These are phyloP conservation scores for Zaprionus ornatus DNA, from an alignment of 1,140 invertebrate genomes.

Conservation along the genomic window DNA sequence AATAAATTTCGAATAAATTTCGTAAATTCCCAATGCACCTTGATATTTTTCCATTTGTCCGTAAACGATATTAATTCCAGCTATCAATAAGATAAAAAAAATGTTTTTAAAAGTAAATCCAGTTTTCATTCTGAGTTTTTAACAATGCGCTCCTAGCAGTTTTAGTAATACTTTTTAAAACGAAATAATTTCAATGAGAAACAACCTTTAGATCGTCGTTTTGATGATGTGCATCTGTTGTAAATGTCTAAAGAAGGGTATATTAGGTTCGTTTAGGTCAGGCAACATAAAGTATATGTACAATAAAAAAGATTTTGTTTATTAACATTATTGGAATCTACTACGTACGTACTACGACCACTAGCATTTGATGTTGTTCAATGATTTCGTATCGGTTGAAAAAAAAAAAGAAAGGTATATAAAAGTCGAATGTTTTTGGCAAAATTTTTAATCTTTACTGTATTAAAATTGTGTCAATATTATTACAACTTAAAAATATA, in stretches of 20 bases:
- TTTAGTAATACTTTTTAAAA: constrained; percentile 1
- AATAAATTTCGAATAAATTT: background rate
- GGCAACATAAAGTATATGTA: background rate
- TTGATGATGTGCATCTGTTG: background rate
- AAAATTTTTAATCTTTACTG: constrained; percentile 6
- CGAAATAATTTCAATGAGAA: background rate
- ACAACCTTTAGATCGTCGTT: background rate
- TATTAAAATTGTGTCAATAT: constrained; percentile 67
- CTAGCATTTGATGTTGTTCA: background rate
- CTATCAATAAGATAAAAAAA: constrained; percentile 25
- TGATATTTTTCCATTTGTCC: constrained; percentile 33
- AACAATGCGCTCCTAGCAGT: constrained; percentile 6
- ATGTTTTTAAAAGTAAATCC: constrained; percentile 23
- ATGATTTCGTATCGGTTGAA: background rate
- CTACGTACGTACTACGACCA: too few species aligned
- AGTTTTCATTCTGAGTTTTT: constrained; percentile 38
- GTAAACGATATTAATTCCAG: constrained; percentile 6
- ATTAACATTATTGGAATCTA: too few species aligned
- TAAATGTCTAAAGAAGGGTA: background rate
- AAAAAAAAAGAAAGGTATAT: background rate
- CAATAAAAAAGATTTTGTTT: too few species aligned
- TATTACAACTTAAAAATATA: constrained; percentile 45
- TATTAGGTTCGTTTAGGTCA: background rate
- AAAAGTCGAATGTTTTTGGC: background rate
- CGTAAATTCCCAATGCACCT: constrained; percentile 27